Evolutionary conservation across 2,888 invertebrate genomes (phyloP).

Genomic region (Monopis laevigella): DNA sequence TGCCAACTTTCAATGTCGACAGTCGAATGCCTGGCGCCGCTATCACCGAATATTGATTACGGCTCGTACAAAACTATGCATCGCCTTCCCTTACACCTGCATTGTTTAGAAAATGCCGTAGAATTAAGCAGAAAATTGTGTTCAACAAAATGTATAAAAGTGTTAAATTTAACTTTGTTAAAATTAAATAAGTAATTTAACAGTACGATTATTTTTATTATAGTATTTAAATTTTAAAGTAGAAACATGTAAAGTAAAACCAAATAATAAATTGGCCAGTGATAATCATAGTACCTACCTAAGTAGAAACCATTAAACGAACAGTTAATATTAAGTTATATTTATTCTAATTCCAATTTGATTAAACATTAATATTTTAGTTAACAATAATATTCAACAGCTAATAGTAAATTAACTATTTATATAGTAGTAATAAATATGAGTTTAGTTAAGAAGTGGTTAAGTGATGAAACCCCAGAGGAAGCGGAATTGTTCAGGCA

Average conservation of each 20-base stretch:
- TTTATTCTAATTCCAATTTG: no score
- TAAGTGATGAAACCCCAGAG: conserved; percentile 61
- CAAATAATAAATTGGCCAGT: background rate
- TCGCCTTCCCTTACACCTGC: background rate
- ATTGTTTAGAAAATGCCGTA: conserved; percentile 4
- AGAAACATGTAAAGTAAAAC: background rate
- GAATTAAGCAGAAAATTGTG: no score
- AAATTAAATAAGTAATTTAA: no score
- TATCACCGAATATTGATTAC: conserved; percentile 48
- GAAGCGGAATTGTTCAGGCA: conserved; percentile 56
- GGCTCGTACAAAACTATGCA: conserved; percentile 8
- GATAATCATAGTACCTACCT: background rate
- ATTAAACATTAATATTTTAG: no score
- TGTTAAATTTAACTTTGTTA: no score
- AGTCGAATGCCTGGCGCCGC: conserved; percentile 44
- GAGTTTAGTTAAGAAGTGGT: conserved; percentile 56
- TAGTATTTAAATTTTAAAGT: background rate
- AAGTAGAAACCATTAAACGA: no score
- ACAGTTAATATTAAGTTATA: no score
- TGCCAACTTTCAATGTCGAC: conserved; percentile 24
- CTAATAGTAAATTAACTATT: conserved; percentile 2
- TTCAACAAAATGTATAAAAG: no score
- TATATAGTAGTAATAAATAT: conserved; percentile 22
- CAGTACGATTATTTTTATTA: no score
- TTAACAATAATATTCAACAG: background rate